These are phyloP conservation scores for Agrotis clavis DNA, from an alignment of 2,888 invertebrate species.

Conservation along the genomic window DNA sequence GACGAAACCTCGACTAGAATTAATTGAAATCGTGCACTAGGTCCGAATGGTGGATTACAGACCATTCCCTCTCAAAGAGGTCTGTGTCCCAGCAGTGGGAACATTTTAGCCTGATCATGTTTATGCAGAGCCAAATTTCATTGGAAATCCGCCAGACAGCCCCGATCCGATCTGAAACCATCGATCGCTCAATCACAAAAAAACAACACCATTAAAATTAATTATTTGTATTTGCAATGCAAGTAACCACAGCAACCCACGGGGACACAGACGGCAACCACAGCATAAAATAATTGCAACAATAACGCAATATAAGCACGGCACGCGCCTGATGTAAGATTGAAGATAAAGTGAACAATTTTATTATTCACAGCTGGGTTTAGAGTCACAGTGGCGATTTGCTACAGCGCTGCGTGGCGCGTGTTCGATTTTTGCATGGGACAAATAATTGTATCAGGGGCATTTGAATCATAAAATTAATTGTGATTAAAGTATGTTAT, in stretches of 20 bases:
- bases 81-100: too few species aligned
- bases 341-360: constrained; percentile 50
- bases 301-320: constrained; percentile 47
- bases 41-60: too few species aligned
- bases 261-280: constrained; percentile 21
- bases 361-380: constrained; percentile 54
- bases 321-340: constrained; percentile 64
- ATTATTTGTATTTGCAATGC: constrained; percentile 38
- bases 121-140: too few species aligned
- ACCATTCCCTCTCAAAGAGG: too few species aligned
- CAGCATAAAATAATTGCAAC: constrained; percentile 33
- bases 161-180: too few species aligned
- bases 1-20: too few species aligned
- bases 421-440: neutral
- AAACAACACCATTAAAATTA: constrained; percentile 5
- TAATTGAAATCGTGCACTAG: too few species aligned
- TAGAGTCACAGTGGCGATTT: neutral
- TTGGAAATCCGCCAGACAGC: too few species aligned
- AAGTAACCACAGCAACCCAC: constrained; percentile 38
- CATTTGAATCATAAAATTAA: neutral
- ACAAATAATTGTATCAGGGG: too few species aligned
- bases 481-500: too few species aligned
- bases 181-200: neutral
- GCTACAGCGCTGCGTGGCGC: constrained; percentile 17
- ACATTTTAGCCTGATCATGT: too few species aligned